Conservation (phyloP, 2,888 invertebrate species). For the Pegoplata infirma region DNA sequence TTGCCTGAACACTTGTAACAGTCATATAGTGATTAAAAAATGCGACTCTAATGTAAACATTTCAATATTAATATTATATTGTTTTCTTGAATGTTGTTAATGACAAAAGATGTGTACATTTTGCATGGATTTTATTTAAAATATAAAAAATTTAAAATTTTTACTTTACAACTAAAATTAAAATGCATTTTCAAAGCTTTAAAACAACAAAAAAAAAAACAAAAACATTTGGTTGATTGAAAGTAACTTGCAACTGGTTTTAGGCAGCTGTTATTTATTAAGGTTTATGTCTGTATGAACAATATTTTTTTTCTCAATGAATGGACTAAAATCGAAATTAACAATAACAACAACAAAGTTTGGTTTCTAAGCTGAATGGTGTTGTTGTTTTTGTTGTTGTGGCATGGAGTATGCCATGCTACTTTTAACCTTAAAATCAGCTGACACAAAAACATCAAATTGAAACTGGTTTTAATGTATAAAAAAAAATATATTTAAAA, state of each 20-base stretch:
- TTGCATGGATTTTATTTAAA: neutral
- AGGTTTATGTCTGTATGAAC: neutral
- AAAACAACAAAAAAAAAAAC: conserved; percentile 8
- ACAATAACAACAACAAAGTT: neutral
- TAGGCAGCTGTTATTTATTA: conserved; percentile 51
- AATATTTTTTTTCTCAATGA: conserved; percentile 50
- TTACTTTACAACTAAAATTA: too few relatives aligned
- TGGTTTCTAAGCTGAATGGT: conserved; percentile 5
- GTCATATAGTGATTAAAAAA: too few relatives aligned
- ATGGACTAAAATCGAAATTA: conserved; percentile 28
- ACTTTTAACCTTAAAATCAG: conserved; percentile 58
- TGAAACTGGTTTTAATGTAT: conserved; percentile 41
- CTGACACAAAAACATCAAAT: conserved; percentile 53
- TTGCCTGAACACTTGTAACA: too few relatives aligned
- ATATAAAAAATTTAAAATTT: conserved; percentile 7
- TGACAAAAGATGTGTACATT: conserved; percentile 11
- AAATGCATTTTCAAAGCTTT: conserved; percentile 21
- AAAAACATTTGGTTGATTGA: conserved; percentile 57
- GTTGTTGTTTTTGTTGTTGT: conserved; percentile 1
- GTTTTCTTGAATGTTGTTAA: neutral
- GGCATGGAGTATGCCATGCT: conserved; percentile 30
- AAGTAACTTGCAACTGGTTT: conserved; percentile 58
- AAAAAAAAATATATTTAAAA: neutral
- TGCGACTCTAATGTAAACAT: too few relatives aligned
- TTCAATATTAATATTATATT: too few relatives aligned